Conservation (phyloP, 2,797 vertebrate species). For the Acanthurus leucopareius region DNA sequence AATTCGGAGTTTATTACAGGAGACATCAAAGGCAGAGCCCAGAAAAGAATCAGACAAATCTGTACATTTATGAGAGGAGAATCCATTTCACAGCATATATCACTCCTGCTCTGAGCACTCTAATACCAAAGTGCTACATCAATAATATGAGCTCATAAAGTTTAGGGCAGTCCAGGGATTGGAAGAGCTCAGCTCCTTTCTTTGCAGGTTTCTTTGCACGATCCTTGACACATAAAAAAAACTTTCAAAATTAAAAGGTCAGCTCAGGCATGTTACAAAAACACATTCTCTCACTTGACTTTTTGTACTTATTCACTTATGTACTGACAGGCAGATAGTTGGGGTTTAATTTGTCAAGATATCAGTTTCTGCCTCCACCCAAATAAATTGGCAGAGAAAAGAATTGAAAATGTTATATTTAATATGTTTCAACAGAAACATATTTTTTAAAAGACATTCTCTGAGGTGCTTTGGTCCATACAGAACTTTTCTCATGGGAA, state of each 20-base stretch:
- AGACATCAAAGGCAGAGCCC: slow-evolving; percentile 71
- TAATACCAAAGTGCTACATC: slow-evolving; percentile 47
- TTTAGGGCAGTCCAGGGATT: slow-evolving; percentile 26
- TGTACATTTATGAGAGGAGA: slow-evolving; percentile 73
- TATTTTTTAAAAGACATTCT: not conserved
- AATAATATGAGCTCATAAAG: slow-evolving; percentile 73
- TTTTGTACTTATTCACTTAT: too few relatives aligned
- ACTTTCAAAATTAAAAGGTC: not conserved
- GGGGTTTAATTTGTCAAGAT: not conserved
- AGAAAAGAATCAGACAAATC: slow-evolving; percentile 72
- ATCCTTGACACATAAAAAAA: not conserved
- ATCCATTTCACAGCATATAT: slow-evolving; percentile 65
- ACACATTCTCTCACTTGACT: not conserved
- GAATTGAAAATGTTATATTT: not conserved
- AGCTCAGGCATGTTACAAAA: not conserved
- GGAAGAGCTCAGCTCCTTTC: not conserved
- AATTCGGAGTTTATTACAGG: slow-evolving; percentile 73
- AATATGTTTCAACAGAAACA: not conserved
- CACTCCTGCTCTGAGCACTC: slow-evolving; percentile 44
- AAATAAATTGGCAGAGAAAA: not conserved
- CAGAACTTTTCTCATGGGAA: not conserved
- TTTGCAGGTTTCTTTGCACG: slow-evolving; percentile 17
- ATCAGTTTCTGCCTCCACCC: not conserved
- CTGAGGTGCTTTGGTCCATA: not conserved
- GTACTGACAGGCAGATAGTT: too few relatives aligned